Conservation (phyloP, 64 coral and sea anemone genomes). For the Stylophora pistillata region DNA sequence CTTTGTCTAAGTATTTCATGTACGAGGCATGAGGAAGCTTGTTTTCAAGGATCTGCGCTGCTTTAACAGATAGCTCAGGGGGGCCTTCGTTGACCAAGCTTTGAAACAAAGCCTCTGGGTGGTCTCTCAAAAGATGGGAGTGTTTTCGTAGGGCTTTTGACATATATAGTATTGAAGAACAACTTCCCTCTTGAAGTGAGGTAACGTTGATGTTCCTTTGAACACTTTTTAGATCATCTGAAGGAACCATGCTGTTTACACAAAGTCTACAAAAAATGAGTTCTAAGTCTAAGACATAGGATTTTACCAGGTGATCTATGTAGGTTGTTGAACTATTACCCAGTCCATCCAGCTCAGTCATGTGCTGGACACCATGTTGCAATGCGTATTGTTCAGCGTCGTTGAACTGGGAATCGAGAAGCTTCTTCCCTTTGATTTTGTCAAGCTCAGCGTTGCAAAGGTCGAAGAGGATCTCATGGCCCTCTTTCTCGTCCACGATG, state of each 20-base stretch:
- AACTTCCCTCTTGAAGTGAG: background rate
- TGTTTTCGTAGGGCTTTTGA: background rate
- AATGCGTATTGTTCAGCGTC: slow-evolving; percentile 9
- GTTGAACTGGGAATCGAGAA: background rate
- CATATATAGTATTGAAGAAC: background rate
- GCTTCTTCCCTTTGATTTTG: background rate
- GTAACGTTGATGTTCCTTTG: background rate
- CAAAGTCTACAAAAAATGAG: background rate
- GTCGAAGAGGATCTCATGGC: background rate
- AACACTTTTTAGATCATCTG: background rate
- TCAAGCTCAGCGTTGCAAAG: background rate
- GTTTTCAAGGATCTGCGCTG: background rate
- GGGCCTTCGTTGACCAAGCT: background rate
- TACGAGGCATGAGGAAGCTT: background rate
- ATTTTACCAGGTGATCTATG: background rate
- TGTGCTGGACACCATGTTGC: background rate
- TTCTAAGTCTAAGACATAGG: background rate
- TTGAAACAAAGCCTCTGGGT: background rate
- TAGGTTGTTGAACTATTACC: background rate
- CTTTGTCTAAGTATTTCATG: background rate
- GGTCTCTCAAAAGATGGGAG: background rate
- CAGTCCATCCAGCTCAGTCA: background rate
- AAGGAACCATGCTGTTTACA: background rate
- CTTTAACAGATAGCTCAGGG: background rate
- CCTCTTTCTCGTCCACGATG: background rate